Conservation (phyloP, 2,888 invertebrate genomes). For the Diarsia rubi region DNA sequence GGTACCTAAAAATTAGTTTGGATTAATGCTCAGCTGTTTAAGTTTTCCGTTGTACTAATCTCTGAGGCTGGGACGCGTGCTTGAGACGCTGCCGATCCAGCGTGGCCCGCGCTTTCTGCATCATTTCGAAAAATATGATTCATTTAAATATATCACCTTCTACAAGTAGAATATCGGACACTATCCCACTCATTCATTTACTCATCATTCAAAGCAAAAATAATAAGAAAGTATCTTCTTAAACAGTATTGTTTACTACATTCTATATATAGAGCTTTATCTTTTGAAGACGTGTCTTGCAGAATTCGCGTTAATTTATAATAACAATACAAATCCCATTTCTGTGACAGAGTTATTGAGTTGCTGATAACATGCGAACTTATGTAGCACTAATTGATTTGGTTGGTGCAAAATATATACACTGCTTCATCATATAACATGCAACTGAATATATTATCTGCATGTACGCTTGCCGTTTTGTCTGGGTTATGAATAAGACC, state of each 20-base stretch:
- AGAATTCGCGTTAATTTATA: conserved; percentile 49
- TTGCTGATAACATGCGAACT: conserved; percentile 50
- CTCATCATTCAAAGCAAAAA: conserved; percentile 4
- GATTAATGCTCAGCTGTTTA: not conserved
- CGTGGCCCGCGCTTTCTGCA: not conserved
- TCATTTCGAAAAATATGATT: not conserved
- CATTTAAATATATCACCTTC: not conserved
- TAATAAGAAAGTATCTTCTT: conserved; percentile 25
- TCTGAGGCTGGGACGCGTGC: not conserved
- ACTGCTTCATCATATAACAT: conserved; percentile 2
- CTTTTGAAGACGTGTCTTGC: conserved; percentile 41
- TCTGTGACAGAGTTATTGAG: conserved; percentile 58
- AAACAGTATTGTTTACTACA: conserved; percentile 59
- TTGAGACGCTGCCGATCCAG: not conserved
- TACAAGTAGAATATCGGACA: not conserved
- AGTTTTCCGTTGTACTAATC: not conserved
- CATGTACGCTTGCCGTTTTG: conserved; percentile 25
- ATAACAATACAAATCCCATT: conserved; percentile 60
- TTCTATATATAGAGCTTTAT: conserved; percentile 61
- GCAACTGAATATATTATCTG: conserved; percentile 29
- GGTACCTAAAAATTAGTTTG: not conserved
- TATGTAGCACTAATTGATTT: conserved; percentile 58
- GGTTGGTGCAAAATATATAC: conserved; percentile 31
- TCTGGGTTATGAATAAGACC: conserved; percentile 28
- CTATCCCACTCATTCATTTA: not conserved